Evolutionary conservation across 2,888 invertebrate species (phyloP).

Genomic region (Macrostomum cliftonense): DNA sequence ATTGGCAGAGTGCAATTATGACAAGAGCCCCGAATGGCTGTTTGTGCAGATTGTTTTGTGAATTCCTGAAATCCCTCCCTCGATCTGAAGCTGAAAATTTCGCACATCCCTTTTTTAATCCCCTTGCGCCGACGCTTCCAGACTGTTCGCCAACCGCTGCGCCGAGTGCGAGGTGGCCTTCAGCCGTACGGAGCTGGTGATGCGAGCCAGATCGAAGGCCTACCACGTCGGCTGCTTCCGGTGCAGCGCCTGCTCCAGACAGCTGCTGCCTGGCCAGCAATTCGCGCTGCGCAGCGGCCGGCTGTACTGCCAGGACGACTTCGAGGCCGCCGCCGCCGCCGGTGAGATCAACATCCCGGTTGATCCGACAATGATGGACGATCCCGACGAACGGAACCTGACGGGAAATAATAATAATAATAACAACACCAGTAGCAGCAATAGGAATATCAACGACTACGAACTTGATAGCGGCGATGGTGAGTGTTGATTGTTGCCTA

Average conservation of each 20-base stretch:
- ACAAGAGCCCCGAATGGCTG: too few relatives aligned
- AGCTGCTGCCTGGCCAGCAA: conserved; percentile 86
- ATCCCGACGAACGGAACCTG: too few relatives aligned
- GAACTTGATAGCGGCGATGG: too few relatives aligned
- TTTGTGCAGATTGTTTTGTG: too few relatives aligned
- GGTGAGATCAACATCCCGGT: too few relatives aligned
- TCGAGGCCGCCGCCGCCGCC: too few relatives aligned
- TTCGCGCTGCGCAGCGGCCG: conserved; percentile 81
- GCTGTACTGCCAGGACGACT: conserved; percentile 63
- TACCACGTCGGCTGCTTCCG: conserved; percentile 96
- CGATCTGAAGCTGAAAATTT: neutral
- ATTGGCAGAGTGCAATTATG: too few relatives aligned
- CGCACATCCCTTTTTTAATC: too few relatives aligned
- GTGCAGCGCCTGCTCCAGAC: conserved; percentile 74
- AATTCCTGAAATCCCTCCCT: neutral
- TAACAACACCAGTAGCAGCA: neutral
- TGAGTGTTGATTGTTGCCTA: too few relatives aligned
- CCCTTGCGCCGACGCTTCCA: conserved; percentile 35
- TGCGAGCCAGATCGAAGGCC: conserved; percentile 88
- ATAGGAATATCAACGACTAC: too few relatives aligned
- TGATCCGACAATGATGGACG: too few relatives aligned
- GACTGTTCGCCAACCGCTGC: conserved; percentile 93
- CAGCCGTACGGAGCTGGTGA: conserved; percentile 90
- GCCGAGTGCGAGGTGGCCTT: conserved; percentile 82
- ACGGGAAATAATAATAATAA: neutral